Evolutionary conservation across 2,888 invertebrate species (phyloP).

Genomic region (Hermaeophaga mercurialis): DNA sequence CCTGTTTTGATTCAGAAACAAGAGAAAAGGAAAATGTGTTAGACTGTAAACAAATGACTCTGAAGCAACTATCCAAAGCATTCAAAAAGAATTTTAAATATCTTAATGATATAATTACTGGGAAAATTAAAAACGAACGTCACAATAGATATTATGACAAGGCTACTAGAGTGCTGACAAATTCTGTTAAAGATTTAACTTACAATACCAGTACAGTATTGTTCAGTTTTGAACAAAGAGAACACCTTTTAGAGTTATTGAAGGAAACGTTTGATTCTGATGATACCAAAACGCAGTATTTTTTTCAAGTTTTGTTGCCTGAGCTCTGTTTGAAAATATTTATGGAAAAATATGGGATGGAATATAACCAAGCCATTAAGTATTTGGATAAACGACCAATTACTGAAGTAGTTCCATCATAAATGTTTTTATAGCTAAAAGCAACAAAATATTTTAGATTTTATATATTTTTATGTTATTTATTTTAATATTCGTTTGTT

Average conservation of each 20-base stretch:
- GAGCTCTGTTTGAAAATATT: constrained; percentile 51
- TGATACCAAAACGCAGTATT: constrained; percentile 44
- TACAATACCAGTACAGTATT: constrained; percentile 47
- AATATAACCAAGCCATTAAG: constrained; percentile 38
- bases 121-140: constrained; percentile 35
- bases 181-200: constrained; percentile 41
- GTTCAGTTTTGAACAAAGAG: constrained; percentile 48
- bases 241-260: constrained; percentile 42
- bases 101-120: constrained; percentile 36
- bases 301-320: constrained; percentile 50
- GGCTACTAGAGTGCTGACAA: constrained; percentile 19
- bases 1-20: constrained; percentile 20
- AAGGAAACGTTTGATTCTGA: constrained; percentile 42
- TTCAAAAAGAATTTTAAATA: constrained; percentile 36
- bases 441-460: no score
- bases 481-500: no score
- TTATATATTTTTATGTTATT: no score
- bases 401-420: no score
- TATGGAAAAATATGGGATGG: constrained; percentile 48
- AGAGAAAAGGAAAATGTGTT: constrained; percentile 18
- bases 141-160: constrained; percentile 31
- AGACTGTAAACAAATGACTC: constrained; percentile 42
- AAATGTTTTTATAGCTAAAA: no score
- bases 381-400: constrained; percentile 46
- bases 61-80: constrained; percentile 31